phyloP scores from a whole-genome alignment of 2,888 invertebrate species.

The Leptopterna dolabrata region DNA sequence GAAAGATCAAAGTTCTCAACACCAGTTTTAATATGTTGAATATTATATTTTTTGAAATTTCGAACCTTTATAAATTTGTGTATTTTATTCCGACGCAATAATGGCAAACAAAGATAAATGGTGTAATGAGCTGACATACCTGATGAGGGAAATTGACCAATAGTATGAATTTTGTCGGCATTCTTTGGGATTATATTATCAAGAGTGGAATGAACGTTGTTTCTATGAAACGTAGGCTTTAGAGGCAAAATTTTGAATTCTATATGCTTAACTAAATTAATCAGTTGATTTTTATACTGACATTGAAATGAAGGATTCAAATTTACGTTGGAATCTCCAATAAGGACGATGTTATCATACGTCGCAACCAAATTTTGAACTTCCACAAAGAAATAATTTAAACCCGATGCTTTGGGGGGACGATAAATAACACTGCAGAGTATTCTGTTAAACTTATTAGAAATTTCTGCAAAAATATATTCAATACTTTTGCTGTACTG shows the following conservation, averaged over 20 bases:
- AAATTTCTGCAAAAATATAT: background rate
- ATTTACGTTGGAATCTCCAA: slow-evolving; percentile 8
- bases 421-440: background rate
- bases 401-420: slow-evolving; percentile 13
- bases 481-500: background rate
- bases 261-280: background rate
- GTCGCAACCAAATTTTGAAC: background rate
- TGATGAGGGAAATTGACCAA: background rate
- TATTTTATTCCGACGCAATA: background rate
- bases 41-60: background rate
- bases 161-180: background rate
- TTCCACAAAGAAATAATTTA: background rate
- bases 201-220: background rate
- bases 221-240: background rate
- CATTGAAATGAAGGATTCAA: background rate
- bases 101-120: background rate
- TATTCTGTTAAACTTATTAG: background rate
- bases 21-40: background rate
- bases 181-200: background rate
- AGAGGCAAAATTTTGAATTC: background rate
- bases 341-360: background rate
- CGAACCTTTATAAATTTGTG: background rate
- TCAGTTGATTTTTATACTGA: slow-evolving; percentile 22
- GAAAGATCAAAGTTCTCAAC: background rate
- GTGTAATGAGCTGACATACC: slow-evolving; percentile 3